Evolutionary conservation across 1,140 invertebrate genomes (phyloP), one percentile per base, ranked within the genome.

Genomic region (Drosophila bocki): DNA sequence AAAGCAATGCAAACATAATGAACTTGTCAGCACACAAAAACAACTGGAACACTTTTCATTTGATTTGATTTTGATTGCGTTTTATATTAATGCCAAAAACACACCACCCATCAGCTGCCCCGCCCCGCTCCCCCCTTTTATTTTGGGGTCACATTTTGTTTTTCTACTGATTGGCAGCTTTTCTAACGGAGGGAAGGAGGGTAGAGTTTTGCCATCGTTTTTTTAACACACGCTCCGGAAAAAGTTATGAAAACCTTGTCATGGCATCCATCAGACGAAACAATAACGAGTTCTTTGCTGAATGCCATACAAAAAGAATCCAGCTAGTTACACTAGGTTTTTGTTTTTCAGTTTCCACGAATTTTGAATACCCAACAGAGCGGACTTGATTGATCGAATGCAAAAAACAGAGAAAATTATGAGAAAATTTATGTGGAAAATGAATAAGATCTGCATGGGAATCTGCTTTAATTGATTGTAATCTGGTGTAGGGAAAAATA

Each of bases 1-100:
- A 77, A 83, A 65, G 83, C 83, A 86, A 87, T 87, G 80, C 84
- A 88, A 88, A 88, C 84, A 88, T 88, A 88, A 84, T 88, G 84
- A 88, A 88, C 72, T 84, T 88, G 85, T 88, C 84, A 87, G 62
- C 60, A 39, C 33, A 63, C 53, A 75, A 44, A 57, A 48, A 56
- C 61, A 77, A 84, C 74, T 88, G 58, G 54, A 88, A 84, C 82
- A 78, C 88, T 88, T 88, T 88, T 88, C 84, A 88, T 88, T 88
- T 88, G 84, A 88, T 88, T 84, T 88, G 84, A 88, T 88, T 88
- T 88, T 88, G 84, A 88, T 88, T 88, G 74, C 80, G 65, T 88
- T 90, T 78, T 84, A 78, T 88, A 84, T 88, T 88, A 90, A 74
- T 82, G 80, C 83, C 72, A 58, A 70, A 75, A 56, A 67, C 61